Evolutionary conservation across 2,888 invertebrate species (phyloP), one percentile per base, ranked within the genome.

Genomic region (Athalia circularis): DNA sequence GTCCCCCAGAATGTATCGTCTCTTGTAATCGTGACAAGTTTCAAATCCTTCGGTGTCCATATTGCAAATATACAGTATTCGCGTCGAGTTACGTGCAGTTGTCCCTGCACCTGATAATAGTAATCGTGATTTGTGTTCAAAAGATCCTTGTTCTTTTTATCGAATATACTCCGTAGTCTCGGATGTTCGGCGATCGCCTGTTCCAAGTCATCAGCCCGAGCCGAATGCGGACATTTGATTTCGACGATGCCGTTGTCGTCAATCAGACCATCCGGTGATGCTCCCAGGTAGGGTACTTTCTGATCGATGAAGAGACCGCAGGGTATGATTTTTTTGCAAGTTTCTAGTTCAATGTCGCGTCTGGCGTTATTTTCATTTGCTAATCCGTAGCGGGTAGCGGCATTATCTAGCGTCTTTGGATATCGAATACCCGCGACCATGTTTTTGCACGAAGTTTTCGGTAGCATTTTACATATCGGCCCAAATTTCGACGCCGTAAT

Each of bases 401-500:
- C 65, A 29, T 65, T 48, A 4, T 79, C 57, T 7, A 79, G 50
- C 9, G 48, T 5, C 9, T 64, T 62, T 29, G 81, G 80, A 79
- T 80, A 80, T 11, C 81, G 64, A 52, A 82, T 9, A 43, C 67
- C 0, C 61, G n/a, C 47, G 52, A n/a, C n/a, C n/a, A n/a, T n/a
- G n/a, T n/a, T n/a, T n/a, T n/a, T 72, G 43, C 80, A 80, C 5
- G 77, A 80, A 11, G 81, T 83, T 4, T 15, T 47, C 43, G 62
- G 29, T 64, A 59, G 72, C 76, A 67, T 80, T 11, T 77, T 61
- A 54, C 81, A 82, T 3, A 82, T 79, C 0, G 43, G n/a, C 13
- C 81, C 81, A 67, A 80, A 82, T 43, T 74, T 67, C 0, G 81
- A 81, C 29, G 82, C 77, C 1, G 82, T 81, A 13, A 81, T 57